Evolutionary conservation across 2,797 vertebrate species (phyloP), one percentile per base, ranked within the genome.

Genomic region (Sparidentex hasta): DNA sequence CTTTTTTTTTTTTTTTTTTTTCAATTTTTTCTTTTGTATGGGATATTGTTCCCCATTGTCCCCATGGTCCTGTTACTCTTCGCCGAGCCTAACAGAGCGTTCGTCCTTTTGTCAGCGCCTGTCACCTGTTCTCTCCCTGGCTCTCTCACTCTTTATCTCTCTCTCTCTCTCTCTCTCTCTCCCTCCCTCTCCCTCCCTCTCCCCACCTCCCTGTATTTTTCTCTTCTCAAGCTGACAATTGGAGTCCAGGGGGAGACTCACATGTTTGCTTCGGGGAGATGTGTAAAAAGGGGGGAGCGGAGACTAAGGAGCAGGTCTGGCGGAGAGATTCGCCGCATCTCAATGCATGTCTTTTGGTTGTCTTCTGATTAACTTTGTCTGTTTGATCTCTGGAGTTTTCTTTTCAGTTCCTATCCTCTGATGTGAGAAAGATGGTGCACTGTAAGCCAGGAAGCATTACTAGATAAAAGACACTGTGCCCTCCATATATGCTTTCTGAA

Each of bases 361-460:
- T 91, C 91, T 87, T 92, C 90, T 94, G 91, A 95, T 94, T 92
- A 94, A 92, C 89, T 94, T 92, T 93, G 91, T 93, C 90, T 93
- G 90, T 93, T 94, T 95, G 92, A 94, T 94, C 93, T 94, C 87
- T 68, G 73, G 91, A 93, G 91, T 89, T 93, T 90, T 91, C 92
- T 81, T 82, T 87, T 92, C 88, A 82, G 84, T 79, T 88, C 82
- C 79, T 74, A 64, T 90, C 87, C 82, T 90, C 87, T 93, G 91
- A 93, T 91, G 83, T 93, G 76, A 86, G 87, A 88, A 88, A 77
- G 74, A 90, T 75, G 76, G 56, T 61, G 76, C 81, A 71, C 81
- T 80, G 81, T 83, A 79, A 89, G 84, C 84, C 80, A 87, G 85
- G 85, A 89, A 88, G 86, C 81, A 85, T 86, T 87, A 87, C 72